Evolutionary conservation across 1,140 invertebrate genomes (phyloP), one percentile per base, ranked within the genome.

Genomic region (Brachionus rotundiformis): DNA sequence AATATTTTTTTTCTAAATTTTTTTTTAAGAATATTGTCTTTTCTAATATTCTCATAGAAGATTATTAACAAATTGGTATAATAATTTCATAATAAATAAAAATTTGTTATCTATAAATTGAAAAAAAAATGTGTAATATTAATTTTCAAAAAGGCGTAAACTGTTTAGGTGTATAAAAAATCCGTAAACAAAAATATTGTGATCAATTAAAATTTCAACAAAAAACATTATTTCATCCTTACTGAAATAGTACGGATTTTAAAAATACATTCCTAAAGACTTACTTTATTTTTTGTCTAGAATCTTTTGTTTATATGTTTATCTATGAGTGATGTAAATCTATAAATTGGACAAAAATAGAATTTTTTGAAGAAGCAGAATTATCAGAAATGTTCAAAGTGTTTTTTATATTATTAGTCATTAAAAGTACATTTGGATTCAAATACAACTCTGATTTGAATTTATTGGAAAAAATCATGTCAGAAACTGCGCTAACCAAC

Each of bases 381-480:
- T n/a, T 11, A 63, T 23, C 23, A 23, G 8, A 63, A 36, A 68
- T 68, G 63, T 33, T 68, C 7, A 68, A 33, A 68, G 29, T 68
- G 63, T 68, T 68, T 33, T 36, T 68, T 36, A 36, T 68, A 33
- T n/a, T 68, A 36, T 33, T 68, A 6, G n/a, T 68, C 11, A 33
- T 68, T 36, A 36, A 68, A 33, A 33, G 31, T 68, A 8, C 31
- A 16, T 16, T 33, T 23, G 33, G 63, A 2, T 68, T 36, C 16
- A 68, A 68, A 5, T 10, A 36, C 29, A 31, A 68, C 2, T n/a
- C 47, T 2, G 23, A 19, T 16, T 54, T 31, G 3, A 68, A 73
- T 44, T 25, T 73, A 41, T 25, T 73, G 16, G 68, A 73, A 73
- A 73, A 73, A 25, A 41, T 73, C 1, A 27, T 73, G 23, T 23